Conservation (phyloP, 2,888 invertebrate genomes). For the Aromia moschata region DNA sequence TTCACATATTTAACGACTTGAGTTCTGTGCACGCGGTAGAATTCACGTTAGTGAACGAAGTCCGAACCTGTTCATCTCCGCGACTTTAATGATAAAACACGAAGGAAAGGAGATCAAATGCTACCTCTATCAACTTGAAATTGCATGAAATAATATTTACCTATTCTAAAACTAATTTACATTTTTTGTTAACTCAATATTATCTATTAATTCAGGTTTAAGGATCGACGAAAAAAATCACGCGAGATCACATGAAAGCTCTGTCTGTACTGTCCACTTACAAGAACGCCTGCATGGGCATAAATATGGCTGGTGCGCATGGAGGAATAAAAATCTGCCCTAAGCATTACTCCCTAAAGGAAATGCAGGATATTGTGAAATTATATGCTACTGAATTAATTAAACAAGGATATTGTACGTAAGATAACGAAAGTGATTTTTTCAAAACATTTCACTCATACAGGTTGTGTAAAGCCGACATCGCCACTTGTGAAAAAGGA, state of each 20-base stretch:
- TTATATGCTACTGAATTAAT: conserved; percentile 48
- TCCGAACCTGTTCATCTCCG: too few species aligned
- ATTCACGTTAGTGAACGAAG: too few species aligned
- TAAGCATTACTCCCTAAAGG: conserved; percentile 47
- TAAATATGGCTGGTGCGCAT: conserved; percentile 55
- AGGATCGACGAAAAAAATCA: conserved; percentile 51
- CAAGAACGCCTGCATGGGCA: conserved; percentile 55
- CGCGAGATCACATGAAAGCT: conserved; percentile 55
- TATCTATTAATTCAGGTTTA: conserved; percentile 53
- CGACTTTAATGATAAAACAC: too few species aligned
- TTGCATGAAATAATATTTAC: too few species aligned
- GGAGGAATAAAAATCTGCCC: conserved; percentile 57
- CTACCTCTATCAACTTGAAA: too few species aligned
- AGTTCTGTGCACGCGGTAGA: too few species aligned
- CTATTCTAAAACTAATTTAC: too few species aligned
- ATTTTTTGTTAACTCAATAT: too few species aligned
- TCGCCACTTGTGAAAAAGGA: too few species aligned
- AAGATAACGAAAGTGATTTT: not conserved
- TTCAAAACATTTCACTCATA: not conserved
- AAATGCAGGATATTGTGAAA: conserved; percentile 51
- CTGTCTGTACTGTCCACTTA: conserved; percentile 55
- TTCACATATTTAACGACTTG: too few species aligned
- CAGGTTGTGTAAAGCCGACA: too few species aligned
- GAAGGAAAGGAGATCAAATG: too few species aligned
- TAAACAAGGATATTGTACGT: conserved; percentile 47